Evolutionary conservation across 2,113 vertebrate species (phyloP).

Genomic region (Triplophysa dalaica): DNA sequence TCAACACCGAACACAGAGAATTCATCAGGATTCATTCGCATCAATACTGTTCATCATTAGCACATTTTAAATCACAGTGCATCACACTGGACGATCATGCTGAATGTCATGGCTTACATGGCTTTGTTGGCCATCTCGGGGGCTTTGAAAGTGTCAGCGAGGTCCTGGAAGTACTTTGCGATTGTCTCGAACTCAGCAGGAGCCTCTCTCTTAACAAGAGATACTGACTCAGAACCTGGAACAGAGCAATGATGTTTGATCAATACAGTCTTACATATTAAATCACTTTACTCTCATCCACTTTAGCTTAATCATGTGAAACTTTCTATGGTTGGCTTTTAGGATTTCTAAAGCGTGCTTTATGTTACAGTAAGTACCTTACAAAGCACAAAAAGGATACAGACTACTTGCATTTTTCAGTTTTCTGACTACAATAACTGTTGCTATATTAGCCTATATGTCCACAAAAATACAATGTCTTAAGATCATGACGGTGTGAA

Average conservation of each 20-base stretch:
- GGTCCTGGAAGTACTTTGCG: conserved; percentile 57
- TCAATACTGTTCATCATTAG: not conserved
- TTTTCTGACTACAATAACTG: not conserved
- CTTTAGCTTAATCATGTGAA: conserved; percentile 9
- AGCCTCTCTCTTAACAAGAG: conserved; percentile 64
- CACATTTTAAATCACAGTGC: not conserved
- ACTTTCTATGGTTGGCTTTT: not conserved
- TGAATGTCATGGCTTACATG: conserved; percentile 6
- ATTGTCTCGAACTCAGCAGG: conserved; percentile 58
- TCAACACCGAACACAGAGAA: not conserved
- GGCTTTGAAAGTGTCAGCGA: conserved; percentile 64
- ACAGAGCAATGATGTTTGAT: conserved; percentile 3
- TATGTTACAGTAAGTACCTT: not conserved
- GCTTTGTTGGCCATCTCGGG: conserved; percentile 62
- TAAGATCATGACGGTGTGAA: not conserved
- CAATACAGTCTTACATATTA: not conserved
- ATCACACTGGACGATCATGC: not conserved
- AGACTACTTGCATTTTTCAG: not conserved
- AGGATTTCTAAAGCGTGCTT: not conserved
- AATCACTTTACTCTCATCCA: not conserved
- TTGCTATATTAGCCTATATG: not conserved
- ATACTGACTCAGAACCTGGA: conserved; percentile 61
- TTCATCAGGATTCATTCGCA: not conserved
- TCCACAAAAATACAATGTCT: not conserved
- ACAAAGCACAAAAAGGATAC: conserved; percentile 2